Evolutionary conservation across 1,140 invertebrate species (phyloP).

Genomic region (Plectrocnemia conspersa): DNA sequence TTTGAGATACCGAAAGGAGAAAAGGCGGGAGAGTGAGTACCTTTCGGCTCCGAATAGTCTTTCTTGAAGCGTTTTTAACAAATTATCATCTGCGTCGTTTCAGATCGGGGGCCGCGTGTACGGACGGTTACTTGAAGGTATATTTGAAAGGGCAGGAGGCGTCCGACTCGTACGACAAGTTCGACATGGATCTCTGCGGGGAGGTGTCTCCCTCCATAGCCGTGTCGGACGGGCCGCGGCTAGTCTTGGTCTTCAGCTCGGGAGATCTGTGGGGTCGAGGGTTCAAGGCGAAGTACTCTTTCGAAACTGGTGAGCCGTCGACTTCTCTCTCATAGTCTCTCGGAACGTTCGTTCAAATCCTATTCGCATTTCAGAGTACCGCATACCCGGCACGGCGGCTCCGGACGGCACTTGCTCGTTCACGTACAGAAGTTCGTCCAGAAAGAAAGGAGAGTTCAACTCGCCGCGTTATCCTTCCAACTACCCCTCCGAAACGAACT

Average conservation of each 20-base stretch:
- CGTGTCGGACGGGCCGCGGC: constrained; percentile 83
- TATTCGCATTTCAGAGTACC: constrained; percentile 63
- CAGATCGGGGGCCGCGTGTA: constrained; percentile 59
- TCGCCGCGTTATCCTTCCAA: constrained; percentile 93
- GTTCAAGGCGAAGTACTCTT: constrained; percentile 87
- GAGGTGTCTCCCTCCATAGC: constrained; percentile 65
- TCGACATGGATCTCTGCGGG: constrained; percentile 89
- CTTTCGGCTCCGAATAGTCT: neutral
- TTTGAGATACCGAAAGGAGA: constrained; percentile 86
- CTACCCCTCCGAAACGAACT: constrained; percentile 90
- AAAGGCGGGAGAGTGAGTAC: constrained; percentile 61
- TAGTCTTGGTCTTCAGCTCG: constrained; percentile 90
- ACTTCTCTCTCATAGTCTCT: neutral
- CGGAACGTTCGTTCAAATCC: neutral
- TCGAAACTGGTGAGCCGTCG: constrained; percentile 68
- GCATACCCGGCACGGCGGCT: constrained; percentile 89
- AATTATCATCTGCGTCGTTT: neutral
- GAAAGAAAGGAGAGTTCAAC: constrained; percentile 88
- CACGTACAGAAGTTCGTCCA: constrained; percentile 79
- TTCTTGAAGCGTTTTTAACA: neutral
- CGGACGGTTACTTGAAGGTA: constrained; percentile 85
- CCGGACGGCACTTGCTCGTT: constrained; percentile 87
- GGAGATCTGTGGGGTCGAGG: constrained; percentile 82
- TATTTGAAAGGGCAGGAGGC: constrained; percentile 90
- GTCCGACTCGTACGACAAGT: constrained; percentile 88